phyloP scores from a whole-genome alignment of 2,888 invertebrate genomes.

The Venusia cambrica region DNA sequence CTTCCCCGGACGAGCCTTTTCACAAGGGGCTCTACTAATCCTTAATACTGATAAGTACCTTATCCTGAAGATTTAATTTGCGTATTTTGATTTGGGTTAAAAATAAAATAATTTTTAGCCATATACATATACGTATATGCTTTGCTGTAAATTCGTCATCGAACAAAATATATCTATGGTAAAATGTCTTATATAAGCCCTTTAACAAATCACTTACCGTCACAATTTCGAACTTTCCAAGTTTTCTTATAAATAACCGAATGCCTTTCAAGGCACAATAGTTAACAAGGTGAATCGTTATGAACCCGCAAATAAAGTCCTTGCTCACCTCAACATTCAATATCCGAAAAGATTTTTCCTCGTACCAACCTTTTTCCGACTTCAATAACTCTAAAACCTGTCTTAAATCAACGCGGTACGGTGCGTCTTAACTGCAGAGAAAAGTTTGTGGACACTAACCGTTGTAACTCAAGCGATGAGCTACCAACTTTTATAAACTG shows the following conservation, averaged over 20 bases:
- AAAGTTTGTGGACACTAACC: conserved; percentile 20
- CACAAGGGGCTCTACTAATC: no score
- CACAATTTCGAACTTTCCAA: conserved; percentile 4
- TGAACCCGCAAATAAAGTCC: conserved; percentile 41
- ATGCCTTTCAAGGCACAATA: conserved; percentile 23
- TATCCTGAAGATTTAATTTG: no score
- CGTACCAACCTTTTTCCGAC: conserved; percentile 6
- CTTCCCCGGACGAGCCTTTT: no score
- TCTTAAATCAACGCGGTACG: conserved; percentile 11
- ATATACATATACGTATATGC: no score
- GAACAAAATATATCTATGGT: no score
- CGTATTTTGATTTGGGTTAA: no score
- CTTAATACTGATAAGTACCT: no score
- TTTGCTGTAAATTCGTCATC: no score
- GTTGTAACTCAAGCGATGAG: conserved; percentile 21
- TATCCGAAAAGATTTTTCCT: conserved; percentile 40
- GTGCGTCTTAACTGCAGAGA: conserved; percentile 13
- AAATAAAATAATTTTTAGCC: no score
- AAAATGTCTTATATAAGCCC: no score
- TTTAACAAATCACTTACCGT: no score
- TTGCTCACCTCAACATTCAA: conserved; percentile 41
- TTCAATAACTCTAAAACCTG: conserved; percentile 17
- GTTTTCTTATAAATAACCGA: conserved; percentile 22
- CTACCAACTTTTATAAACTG: conserved; percentile 13
- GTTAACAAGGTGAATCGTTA: conserved; percentile 50